Conservation (phyloP, 1,140 invertebrate species). For the Plectrocnemia conspersa region DNA sequence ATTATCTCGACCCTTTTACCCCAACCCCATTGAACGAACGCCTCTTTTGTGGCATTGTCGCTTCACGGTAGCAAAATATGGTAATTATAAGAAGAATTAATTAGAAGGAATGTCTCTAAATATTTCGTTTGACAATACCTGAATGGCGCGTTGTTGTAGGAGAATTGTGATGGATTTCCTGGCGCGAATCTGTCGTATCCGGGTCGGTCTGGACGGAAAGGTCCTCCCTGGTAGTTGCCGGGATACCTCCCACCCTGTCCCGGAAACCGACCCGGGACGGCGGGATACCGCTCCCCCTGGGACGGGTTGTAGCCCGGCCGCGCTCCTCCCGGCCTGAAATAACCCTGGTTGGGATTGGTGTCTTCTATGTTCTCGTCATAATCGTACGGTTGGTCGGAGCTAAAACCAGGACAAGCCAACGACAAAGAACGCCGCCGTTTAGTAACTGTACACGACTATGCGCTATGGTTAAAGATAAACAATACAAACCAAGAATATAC, state of each 20-base stretch:
- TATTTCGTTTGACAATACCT: too few species aligned
- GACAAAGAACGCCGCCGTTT: neutral
- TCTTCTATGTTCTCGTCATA: slow-evolving; percentile 13
- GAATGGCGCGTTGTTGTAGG: slow-evolving; percentile 29
- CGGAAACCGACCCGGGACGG: slow-evolving; percentile 15
- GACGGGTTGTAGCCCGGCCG: slow-evolving; percentile 22
- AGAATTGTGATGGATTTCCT: slow-evolving; percentile 26
- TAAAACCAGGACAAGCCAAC: slow-evolving; percentile 3
- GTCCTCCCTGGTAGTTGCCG: slow-evolving; percentile 9
- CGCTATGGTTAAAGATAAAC: too few species aligned
- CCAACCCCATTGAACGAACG: too few species aligned
- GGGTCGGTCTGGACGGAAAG: neutral
- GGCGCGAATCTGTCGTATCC: slow-evolving; percentile 26
- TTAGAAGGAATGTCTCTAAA: too few species aligned
- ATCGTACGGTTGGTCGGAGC: slow-evolving; percentile 27
- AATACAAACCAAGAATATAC: too few species aligned
- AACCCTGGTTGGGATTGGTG: slow-evolving; percentile 8
- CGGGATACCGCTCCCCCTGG: slow-evolving; percentile 24
- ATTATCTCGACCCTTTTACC: too few species aligned
- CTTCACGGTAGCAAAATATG: too few species aligned
- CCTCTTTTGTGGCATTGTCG: too few species aligned
- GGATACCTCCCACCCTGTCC: slow-evolving; percentile 17
- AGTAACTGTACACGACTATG: slow-evolving; percentile 2
- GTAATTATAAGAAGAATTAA: too few species aligned
- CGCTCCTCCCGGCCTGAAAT: slow-evolving; percentile 24